Conservation (phyloP, 2,888 invertebrate species). For the Trissonchulus sp. region DNA sequence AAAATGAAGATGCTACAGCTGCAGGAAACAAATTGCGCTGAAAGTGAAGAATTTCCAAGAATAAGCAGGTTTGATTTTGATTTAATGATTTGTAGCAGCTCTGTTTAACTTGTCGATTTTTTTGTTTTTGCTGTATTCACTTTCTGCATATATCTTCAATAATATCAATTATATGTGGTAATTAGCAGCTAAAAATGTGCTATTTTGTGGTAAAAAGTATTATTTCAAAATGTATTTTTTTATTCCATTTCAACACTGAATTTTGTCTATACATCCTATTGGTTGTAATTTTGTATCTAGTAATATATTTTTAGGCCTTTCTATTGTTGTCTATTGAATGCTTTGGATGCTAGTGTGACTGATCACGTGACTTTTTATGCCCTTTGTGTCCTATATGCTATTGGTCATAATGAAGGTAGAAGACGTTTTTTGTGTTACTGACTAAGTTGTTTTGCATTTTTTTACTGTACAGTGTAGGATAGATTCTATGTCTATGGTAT, state of each 20-base stretch:
- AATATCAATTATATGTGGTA: too few relatives aligned
- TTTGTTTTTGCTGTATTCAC: too few relatives aligned
- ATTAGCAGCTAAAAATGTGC: too few relatives aligned
- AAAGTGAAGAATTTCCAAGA: neutral
- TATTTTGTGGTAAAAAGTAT: too few relatives aligned
- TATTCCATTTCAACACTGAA: neutral
- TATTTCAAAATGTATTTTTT: too few relatives aligned
- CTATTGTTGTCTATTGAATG: conserved; percentile 62
- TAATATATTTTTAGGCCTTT: conserved; percentile 27
- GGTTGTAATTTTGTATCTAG: neutral
- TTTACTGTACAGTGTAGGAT: too few relatives aligned
- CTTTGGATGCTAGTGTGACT: conserved; percentile 80
- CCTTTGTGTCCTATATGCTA: conserved; percentile 81
- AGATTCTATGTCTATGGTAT: too few relatives aligned
- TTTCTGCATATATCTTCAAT: too few relatives aligned
- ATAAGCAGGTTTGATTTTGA: neutral
- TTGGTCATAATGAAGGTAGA: conserved; percentile 86
- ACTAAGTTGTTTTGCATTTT: too few relatives aligned
- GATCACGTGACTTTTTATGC: conserved; percentile 88
- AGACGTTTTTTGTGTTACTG: too few relatives aligned
- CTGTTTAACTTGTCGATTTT: too few relatives aligned
- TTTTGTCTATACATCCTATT: neutral
- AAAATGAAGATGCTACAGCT: neutral
- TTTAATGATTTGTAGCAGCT: too few relatives aligned
- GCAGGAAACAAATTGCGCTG: neutral